Base-by-base conservation (phyloP, 2,888 invertebrate genomes). In the Bhutanitis thaidina region DNA sequence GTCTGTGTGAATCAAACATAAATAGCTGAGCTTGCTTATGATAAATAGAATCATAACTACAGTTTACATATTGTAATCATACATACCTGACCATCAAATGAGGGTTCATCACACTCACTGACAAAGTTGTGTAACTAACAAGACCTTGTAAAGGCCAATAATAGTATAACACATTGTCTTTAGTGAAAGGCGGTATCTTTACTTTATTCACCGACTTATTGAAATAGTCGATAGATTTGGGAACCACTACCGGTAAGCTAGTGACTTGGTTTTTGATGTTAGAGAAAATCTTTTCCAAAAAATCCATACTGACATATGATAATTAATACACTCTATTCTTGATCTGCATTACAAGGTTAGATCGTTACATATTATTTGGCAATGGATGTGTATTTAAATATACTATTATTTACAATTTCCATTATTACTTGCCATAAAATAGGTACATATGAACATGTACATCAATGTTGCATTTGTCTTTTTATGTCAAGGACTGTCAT, bases 81-180 rank as follows among this genome's bases (percentile, higher is more conserved):
- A 30, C 30, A 4, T 30, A 93, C 94, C 94, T 94, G 64, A 94
- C 90, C 65, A 95, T 91, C 61, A 96, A 81, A 59, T 92, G 91
- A 3, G 96, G 96, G 72, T 96, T 95, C 94, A 96, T 95, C 46
- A 96, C 94, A 84, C 95, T 95, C 41, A 96, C 90, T 40, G 96
- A 94, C 45, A 96, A 90, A 34, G 94, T 93, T 66, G 94, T 93
- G 80, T 96, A 96, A 76, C 94, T 94, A 55, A 91, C 90, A 43
- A 93, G 90, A 40, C 96, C 96, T 80, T 94, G 93, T 47, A 93
- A 73, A 36, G 96, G 96, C 62, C 93, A 90, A 84, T 96, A 96
- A 76, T 94, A 94, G 79, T 91, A 94, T 25, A 93, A 84, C 53
- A 95, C 87, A 83, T 94, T 95, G 59, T 93, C 91, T 71, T 90